phyloP scores from a whole-genome alignment of 2,113 vertebrate genomes.

The western clawed frog (Xenopus tropicalis) region UCB_Xtro_10.0 CM004443.2:165976501-165977000 shows the following conservation, averaged over 20 bases:
- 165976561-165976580: too few relatives aligned
- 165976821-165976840: background rate
- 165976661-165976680: conserved; percentile 4
- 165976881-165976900: background rate
- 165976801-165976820: background rate
- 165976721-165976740: background rate
- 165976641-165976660: background rate
- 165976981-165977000: background rate
- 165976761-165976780: background rate
- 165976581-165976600: background rate
- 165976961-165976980: background rate
- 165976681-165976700: background rate
- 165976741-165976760: background rate
- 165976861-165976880: background rate
- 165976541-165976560: background rate
- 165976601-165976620: background rate
- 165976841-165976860: background rate
- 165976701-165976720: background rate
- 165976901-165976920: background rate
- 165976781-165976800: background rate
- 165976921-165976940: background rate
- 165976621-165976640: background rate
- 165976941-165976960: background rate
- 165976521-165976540: background rate
- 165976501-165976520: rapidly evolving